Conservation (phyloP, 2,888 invertebrate genomes). For the Mycalesis mineus region DNA sequence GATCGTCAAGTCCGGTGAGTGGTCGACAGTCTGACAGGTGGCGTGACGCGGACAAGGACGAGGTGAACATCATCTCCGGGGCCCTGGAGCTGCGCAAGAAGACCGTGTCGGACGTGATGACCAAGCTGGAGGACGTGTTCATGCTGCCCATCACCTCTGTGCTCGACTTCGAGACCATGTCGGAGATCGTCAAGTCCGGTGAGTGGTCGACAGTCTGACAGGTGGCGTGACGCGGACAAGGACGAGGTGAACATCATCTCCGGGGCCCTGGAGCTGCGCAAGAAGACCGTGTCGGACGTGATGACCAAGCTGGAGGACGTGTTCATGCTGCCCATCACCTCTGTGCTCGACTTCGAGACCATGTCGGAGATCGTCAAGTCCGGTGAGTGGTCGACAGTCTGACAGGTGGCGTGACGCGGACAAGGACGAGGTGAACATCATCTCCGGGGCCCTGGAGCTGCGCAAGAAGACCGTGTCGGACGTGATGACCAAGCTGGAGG, state of each 20-base stretch:
- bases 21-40: slow-evolving; percentile 82
- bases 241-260: no score
- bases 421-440: slow-evolving; percentile 81
- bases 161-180: slow-evolving; percentile 97
- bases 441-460: slow-evolving; percentile 89
- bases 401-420: no score
- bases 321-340: slow-evolving; percentile 95
- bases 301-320: slow-evolving; percentile 93
- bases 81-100: slow-evolving; percentile 97
- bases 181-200: slow-evolving; percentile 96
- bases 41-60: slow-evolving; percentile 93
- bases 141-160: slow-evolving; percentile 94
- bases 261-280: no score
- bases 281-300: neutral
- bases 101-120: slow-evolving; percentile 96
- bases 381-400: slow-evolving; percentile 87
- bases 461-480: slow-evolving; percentile 95
- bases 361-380: slow-evolving; percentile 97
- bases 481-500: slow-evolving; percentile 97
- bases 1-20: slow-evolving; percentile 92
- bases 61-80: slow-evolving; percentile 98
- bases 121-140: slow-evolving; percentile 95
- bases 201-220: slow-evolving; percentile 31
- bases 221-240: neutral
- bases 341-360: slow-evolving; percentile 95